These are phyloP conservation scores for Cuniculus paca DNA, from an alignment of 2,797 vertebrate genomes.

Conservation along the genomic window DNA sequence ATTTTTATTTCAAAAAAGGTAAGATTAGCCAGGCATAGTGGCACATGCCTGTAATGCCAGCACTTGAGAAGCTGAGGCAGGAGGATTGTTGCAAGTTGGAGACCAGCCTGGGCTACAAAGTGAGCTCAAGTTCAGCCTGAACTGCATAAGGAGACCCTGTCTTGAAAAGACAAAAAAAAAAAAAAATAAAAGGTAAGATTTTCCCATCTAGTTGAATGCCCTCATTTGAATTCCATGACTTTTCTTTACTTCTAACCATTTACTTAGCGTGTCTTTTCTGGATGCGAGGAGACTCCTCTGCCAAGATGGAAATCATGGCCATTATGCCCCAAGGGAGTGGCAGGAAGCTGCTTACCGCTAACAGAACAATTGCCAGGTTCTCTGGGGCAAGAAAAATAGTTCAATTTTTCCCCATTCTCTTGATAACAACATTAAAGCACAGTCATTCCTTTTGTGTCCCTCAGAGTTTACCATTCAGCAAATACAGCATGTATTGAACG, in stretches of 20 bases:
- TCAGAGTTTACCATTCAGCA: constrained; percentile 9
- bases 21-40: too few relatives aligned
- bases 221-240: constrained; percentile 47
- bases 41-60: too few relatives aligned
- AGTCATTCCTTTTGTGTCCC: constrained; percentile 21
- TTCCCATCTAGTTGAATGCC: background rate
- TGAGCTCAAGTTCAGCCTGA: too few relatives aligned
- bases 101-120: too few relatives aligned
- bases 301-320: constrained; percentile 63
- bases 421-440: background rate
- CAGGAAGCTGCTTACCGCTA: constrained; percentile 59
- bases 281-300: constrained; percentile 3
- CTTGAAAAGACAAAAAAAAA: too few relatives aligned
- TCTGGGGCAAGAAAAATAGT: constrained; percentile 52
- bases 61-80: too few relatives aligned
- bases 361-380: constrained; percentile 66
- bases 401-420: background rate
- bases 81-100: too few relatives aligned
- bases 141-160: too few relatives aligned
- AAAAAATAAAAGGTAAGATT: constrained; percentile 18
- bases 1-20: background rate
- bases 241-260: constrained; percentile 33
- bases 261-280: constrained; percentile 52
- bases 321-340: constrained; percentile 6
- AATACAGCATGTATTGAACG: background rate